Conservation (phyloP, 64 coral and sea anemone species). For the Actinia equina region DNA sequence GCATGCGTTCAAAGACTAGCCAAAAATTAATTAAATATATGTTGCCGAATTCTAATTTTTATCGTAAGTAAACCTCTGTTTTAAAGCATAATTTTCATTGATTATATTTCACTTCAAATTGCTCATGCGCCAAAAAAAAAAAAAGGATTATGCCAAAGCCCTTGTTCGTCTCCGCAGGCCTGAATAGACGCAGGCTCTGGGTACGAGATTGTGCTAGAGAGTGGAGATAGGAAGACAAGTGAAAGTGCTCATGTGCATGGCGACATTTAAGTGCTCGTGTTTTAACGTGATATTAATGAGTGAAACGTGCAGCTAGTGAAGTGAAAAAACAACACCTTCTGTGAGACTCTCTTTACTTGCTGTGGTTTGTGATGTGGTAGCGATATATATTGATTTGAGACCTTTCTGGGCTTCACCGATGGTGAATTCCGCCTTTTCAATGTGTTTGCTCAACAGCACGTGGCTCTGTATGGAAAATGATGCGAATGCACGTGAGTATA, state of each 20-base stretch:
- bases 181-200: neutral
- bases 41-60: too few species aligned
- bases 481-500: neutral
- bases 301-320: constrained; percentile 31
- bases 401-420: constrained; percentile 64
- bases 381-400: constrained; percentile 66
- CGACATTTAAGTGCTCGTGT: neutral
- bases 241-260: neutral
- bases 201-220: neutral
- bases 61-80: too few species aligned
- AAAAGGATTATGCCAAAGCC: too few species aligned
- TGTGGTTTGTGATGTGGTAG: constrained; percentile 25
- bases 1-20: too few species aligned
- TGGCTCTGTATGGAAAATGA: constrained; percentile 43
- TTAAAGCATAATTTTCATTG: too few species aligned
- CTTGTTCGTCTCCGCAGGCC: too few species aligned
- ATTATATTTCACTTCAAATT: too few species aligned
- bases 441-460: constrained; percentile 62
- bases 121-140: too few species aligned
- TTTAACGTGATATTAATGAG: neutral
- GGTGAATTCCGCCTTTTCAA: constrained; percentile 64
- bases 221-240: neutral
- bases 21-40: too few species aligned
- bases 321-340: constrained; percentile 42
- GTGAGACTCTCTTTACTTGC: constrained; percentile 46